These are phyloP conservation scores for Cylindroiulus punctatus DNA, from an alignment of 2,888 invertebrate genomes.

Conservation along the genomic window DNA sequence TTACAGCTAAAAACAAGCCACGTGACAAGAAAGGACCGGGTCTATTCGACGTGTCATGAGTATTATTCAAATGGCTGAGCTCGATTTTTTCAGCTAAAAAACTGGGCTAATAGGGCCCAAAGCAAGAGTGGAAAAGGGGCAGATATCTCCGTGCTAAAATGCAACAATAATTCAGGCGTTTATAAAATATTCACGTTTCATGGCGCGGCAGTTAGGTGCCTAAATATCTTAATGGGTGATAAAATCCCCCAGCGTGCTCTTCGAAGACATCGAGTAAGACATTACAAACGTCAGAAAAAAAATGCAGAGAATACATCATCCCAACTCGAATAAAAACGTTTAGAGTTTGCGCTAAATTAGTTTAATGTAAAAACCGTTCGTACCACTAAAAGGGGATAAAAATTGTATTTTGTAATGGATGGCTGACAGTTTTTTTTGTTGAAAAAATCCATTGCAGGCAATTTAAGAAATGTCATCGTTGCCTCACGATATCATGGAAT, in stretches of 20 bases:
- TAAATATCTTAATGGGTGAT: neutral
- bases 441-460: neutral
- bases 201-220: neutral
- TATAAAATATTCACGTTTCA: slow-evolving; percentile 27
- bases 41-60: neutral
- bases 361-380: neutral
- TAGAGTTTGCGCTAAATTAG: neutral
- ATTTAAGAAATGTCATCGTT: neutral
- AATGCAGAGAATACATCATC: neutral
- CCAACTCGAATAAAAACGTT: neutral
- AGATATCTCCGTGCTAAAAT: neutral
- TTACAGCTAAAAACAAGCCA: neutral
- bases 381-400: neutral
- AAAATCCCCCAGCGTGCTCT: neutral
- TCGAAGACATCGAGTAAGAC: neutral
- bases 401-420: neutral
- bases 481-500: neutral
- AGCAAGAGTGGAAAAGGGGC: neutral
- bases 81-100: neutral
- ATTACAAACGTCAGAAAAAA: neutral
- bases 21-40: neutral
- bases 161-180: slow-evolving; percentile 6
- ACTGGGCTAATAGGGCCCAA: neutral
- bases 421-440: neutral
- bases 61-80: slow-evolving; percentile 20